These are phyloP conservation scores for Zenarchopterus dispar DNA, from an alignment of 2,797 vertebrate species.

Conservation along the genomic window DNA sequence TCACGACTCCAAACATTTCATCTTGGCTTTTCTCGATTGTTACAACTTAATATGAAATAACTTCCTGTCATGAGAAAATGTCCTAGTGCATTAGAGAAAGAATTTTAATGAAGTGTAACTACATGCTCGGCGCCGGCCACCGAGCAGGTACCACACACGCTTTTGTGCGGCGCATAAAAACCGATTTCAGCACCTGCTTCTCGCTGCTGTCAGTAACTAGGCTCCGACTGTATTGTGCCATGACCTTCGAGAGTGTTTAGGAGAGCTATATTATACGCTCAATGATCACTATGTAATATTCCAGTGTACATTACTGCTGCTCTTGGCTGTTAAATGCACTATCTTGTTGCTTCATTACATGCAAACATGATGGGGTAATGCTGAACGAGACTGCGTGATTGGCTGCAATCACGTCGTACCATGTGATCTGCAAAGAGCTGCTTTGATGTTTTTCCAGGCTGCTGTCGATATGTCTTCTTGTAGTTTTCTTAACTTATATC, in stretches of 20 bases:
- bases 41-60: constrained; percentile 37
- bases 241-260: constrained; percentile 44
- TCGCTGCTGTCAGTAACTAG: constrained; percentile 51
- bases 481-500: constrained; percentile 7
- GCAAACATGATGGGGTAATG: constrained; percentile 27
- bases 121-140: constrained; percentile 21
- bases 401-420: not conserved
- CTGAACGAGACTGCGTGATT: constrained; percentile 35
- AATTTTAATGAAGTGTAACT: constrained; percentile 64
- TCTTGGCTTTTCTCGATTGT: constrained; percentile 9
- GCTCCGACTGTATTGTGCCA: constrained; percentile 44
- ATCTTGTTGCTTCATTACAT: constrained; percentile 55
- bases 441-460: constrained; percentile 31
- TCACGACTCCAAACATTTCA: not conserved
- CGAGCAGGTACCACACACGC: constrained; percentile 24
- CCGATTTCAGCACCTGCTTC: constrained; percentile 57
- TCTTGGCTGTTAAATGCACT: constrained; percentile 11
- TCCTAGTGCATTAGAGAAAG: constrained; percentile 38
- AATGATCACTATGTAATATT: constrained; percentile 23
- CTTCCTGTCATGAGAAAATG: constrained; percentile 28
- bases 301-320: constrained; percentile 16
- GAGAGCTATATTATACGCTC: constrained; percentile 14
- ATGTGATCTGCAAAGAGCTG: constrained; percentile 23
- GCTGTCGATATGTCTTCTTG: constrained; percentile 4
- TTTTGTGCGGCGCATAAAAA: constrained; percentile 38